Percentiles rank a stretch among this genome's conserved stretches.
Evolutionary conservation across 2,888 invertebrate species (phyloP).

Genomic region (Neocrepidodera transversa): DNA sequence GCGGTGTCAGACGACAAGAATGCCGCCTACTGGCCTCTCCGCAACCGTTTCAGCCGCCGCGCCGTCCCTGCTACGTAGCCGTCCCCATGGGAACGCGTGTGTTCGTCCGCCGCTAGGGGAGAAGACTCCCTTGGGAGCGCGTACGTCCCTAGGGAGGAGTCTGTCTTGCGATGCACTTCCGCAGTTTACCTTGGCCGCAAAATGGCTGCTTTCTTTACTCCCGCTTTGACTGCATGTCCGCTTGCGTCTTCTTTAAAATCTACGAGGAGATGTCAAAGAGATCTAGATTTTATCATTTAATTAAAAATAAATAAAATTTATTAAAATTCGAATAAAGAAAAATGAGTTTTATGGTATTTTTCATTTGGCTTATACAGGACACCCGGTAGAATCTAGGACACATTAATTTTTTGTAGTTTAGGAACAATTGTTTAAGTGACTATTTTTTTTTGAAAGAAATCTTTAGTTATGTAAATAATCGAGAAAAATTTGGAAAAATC

Average conservation of each 20-base stretch:
- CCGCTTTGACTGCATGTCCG: slow-evolving; percentile 9
- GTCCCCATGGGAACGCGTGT: slow-evolving; percentile 67
- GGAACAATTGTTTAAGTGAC: too few relatives aligned
- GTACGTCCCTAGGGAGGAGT: slow-evolving; percentile 60
- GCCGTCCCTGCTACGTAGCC: slow-evolving; percentile 56
- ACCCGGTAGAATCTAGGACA: too few relatives aligned
- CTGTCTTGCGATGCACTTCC: slow-evolving; percentile 52
- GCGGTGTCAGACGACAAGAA: slow-evolving; percentile 24
- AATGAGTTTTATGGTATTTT: too few relatives aligned
- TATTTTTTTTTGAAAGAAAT: too few relatives aligned
- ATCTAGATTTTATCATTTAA: too few relatives aligned
- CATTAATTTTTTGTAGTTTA: too few relatives aligned
- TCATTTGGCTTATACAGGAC: too few relatives aligned
- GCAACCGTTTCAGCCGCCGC: slow-evolving; percentile 57
- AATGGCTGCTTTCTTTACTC: slow-evolving; percentile 37
- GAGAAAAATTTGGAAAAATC: too few relatives aligned
- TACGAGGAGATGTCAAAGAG: slow-evolving; percentile 10
- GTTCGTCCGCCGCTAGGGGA: slow-evolving; percentile 52
- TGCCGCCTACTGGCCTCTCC: slow-evolving; percentile 52
- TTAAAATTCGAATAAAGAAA: too few relatives aligned
- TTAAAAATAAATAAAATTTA: too few relatives aligned
- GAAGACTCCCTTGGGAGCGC: slow-evolving; percentile 57
- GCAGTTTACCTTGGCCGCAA: slow-evolving; percentile 47
- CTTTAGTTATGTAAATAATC: too few relatives aligned
- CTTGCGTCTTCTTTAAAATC: neutral